Evolutionary conservation across 2,888 invertebrate genomes (phyloP), one percentile per base, ranked within the genome.

Genomic region (Pammene fasciana): DNA sequence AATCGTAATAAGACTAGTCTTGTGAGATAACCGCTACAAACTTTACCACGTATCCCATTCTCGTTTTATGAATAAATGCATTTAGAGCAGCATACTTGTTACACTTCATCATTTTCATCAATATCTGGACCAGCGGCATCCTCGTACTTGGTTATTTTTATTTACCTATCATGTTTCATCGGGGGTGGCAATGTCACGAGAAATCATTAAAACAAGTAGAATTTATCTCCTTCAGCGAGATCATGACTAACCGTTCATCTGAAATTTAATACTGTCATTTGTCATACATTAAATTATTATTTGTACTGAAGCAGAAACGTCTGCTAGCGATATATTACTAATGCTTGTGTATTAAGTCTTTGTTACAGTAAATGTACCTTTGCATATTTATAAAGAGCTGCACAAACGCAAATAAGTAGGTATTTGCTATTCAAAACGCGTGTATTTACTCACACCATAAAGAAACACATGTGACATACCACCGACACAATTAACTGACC

Each of bases 361-460:
- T 59, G 59, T 59, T 59, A 59, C 5, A 5, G 0, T 9, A 13
- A 14, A 16, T 41, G 13, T 18, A 26, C 18, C 16, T 59, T 43
- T 59, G 26, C 59, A 48, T 60, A 60, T 60, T 46, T 7, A 46
- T 34, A 60, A 46, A 7, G 26, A 59, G 60, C 60, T 48, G 34
- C 60, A 46, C 14, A 6, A 14, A 48, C 13, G 6, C 18, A 50
- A 50, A 38, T 16, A 7, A 36, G 18, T 36, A 36, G 7, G 36
- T 9, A 36, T n/a, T 14, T 26, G 52, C 26, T 50, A 18, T 43
- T 43, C 10, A 11, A 43, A 11, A 10, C 43, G 43, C 13, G 43
- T 11, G 4, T 36, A 61, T 61, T 36, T 52, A 50, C 62, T 16
- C 62, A 38, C 52, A n/a, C 62, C 50, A 62, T 62, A 52, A 52